Evolutionary conservation across 2,888 invertebrate genomes (phyloP).

Genomic region (Plemyria rubiginata): DNA sequence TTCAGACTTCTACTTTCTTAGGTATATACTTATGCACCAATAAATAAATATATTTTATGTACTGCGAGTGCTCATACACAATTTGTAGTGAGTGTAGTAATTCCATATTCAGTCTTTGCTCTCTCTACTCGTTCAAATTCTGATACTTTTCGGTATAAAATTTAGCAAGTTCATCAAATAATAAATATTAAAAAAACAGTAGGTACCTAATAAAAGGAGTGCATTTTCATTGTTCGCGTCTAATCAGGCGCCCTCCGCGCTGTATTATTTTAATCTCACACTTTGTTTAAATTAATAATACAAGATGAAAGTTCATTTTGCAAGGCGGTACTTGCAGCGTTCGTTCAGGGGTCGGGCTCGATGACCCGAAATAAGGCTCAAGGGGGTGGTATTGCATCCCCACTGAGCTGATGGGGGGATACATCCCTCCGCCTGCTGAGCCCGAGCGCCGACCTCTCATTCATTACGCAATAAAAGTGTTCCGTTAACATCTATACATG

Average conservation of each 20-base stretch:
- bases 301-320: conserved; percentile 77
- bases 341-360: conserved; percentile 77
- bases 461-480: conserved; percentile 84
- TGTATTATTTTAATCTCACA: conserved; percentile 56
- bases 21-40: no score
- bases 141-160: no score
- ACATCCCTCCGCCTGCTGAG: conserved; percentile 48
- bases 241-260: conserved; percentile 43
- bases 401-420: conserved; percentile 51
- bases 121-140: no score
- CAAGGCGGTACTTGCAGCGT: conserved; percentile 74
- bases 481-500: conserved; percentile 63
- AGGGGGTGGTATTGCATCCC: conserved; percentile 70
- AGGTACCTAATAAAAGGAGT: conserved; percentile 22
- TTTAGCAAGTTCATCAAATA: no score
- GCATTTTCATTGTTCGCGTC: conserved; percentile 30
- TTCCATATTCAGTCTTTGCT: no score
- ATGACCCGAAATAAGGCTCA: conserved; percentile 83
- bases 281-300: conserved; percentile 72
- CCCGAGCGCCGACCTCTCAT: conserved; percentile 79
- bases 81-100: no score
- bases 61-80: no score
- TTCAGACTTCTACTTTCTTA: no score
- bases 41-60: no score
- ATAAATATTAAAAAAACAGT: not conserved